A percentile compares a stretch with the other conserved stretches of the same genome.
These are phyloP conservation scores for Drosophila seguyi DNA, from an alignment of 1,140 invertebrate species.

Conservation along the genomic window DNA sequence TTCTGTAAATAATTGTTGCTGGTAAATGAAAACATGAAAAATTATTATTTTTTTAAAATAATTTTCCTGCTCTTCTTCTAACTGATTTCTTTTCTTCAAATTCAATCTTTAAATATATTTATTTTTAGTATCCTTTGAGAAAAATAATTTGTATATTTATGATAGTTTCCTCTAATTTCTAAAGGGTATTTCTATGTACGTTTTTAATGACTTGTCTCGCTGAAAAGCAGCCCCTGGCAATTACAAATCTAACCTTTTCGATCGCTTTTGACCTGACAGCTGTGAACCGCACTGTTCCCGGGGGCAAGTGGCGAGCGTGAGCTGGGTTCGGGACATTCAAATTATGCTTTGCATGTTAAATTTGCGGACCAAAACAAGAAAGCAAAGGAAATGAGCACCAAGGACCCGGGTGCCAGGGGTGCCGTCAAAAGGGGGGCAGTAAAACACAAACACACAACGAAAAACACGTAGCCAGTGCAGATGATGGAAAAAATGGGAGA, in stretches of 20 bases:
- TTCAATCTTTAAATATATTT: too few species aligned
- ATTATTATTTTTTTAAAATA: too few species aligned
- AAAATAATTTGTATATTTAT: too few species aligned
- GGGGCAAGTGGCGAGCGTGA: constrained; percentile 4
- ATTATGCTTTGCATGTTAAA: constrained; percentile 75
- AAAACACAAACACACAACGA: constrained; percentile 8
- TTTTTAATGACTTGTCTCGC: background rate
- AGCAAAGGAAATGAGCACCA: constrained; percentile 14
- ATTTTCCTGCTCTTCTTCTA: too few species aligned
- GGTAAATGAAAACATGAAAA: too few species aligned
- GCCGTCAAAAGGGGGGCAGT: background rate
- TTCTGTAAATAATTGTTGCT: too few species aligned
- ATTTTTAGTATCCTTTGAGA: too few species aligned
- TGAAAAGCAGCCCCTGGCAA: background rate
- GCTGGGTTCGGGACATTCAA: constrained; percentile 22
- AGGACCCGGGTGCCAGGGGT: background rate
- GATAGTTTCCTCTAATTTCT: background rate
- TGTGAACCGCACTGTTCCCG: constrained; percentile 17
- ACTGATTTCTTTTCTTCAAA: too few species aligned
- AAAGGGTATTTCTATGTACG: too few species aligned
- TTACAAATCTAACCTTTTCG: constrained; percentile 5
- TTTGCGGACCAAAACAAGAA: constrained; percentile 35
- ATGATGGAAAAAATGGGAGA: background rate
- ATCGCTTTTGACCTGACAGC: constrained; percentile 14
- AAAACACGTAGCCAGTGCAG: constrained; percentile 56